Percentiles rank a stretch among this genome's conserved stretches.
Evolutionary conservation across 1,140 invertebrate species (phyloP).

Genomic region (Caenorhabditis inopinata): DNA sequence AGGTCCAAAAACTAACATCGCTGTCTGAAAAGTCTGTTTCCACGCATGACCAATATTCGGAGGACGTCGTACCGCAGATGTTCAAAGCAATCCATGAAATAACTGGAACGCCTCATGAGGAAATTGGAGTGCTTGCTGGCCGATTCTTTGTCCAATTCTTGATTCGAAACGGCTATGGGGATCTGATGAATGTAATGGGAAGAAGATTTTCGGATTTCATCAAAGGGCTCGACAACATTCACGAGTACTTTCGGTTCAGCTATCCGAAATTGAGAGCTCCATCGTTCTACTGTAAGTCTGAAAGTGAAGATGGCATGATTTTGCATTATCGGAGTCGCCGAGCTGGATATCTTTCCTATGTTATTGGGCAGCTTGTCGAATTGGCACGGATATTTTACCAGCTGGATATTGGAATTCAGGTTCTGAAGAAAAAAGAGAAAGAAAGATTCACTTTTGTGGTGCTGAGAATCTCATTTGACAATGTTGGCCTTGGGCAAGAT

Average conservation of each 20-base stretch:
- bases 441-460: conserved; percentile 38
- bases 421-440: conserved; percentile 40
- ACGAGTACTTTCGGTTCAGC: conserved; percentile 46
- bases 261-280: conserved; percentile 42
- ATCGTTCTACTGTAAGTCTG: conserved; percentile 41
- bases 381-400: conserved; percentile 39
- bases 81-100: conserved; percentile 36
- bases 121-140: conserved; percentile 43
- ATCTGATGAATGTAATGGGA: conserved; percentile 46
- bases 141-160: conserved; percentile 43
- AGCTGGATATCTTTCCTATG: conserved; percentile 42
- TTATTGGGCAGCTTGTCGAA: conserved; percentile 38
- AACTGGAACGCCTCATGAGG: conserved; percentile 30
- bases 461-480: conserved; percentile 35
- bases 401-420: conserved; percentile 37
- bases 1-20: conserved; percentile 30
- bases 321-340: conserved; percentile 34
- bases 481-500: conserved; percentile 32
- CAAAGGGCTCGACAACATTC: conserved; percentile 44
- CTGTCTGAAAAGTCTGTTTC: conserved; percentile 35
- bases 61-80: conserved; percentile 39
- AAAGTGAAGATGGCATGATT: conserved; percentile 40
- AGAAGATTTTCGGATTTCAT: conserved; percentile 42
- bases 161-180: conserved; percentile 39
- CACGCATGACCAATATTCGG: conserved; percentile 38